phyloP scores from a whole-genome alignment of 2,888 invertebrate species.

The Nomada fucata region DNA sequence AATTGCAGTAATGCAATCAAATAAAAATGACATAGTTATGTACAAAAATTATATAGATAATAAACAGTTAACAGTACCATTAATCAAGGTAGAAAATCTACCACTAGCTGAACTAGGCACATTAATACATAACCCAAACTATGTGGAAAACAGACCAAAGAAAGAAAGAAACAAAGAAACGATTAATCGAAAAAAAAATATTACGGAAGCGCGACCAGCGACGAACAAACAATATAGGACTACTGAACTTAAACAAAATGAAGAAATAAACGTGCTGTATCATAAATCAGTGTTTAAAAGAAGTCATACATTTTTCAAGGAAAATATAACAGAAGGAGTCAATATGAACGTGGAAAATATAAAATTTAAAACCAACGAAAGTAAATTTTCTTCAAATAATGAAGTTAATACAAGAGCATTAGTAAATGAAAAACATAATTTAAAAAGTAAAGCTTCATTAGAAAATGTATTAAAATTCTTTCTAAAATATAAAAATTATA shows the following conservation, averaged over 20 bases:
- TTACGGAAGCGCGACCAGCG: background rate
- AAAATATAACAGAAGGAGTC: background rate
- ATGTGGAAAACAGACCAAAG: background rate
- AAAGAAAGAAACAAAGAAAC: background rate
- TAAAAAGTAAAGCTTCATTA: background rate
- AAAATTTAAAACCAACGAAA: background rate
- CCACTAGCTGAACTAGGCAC: conserved; percentile 18
- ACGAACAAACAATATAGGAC: background rate
- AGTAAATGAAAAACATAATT: background rate
- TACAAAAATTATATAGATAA: background rate
- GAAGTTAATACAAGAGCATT: background rate
- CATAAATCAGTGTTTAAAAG: background rate
- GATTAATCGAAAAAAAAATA: background rate
- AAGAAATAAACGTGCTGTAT: background rate
- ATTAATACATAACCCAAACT: background rate
- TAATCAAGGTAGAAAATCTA: conserved; percentile 34
- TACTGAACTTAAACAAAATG: background rate
- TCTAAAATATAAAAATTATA: background rate
- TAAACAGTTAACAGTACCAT: conserved; percentile 22
- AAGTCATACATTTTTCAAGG: background rate
- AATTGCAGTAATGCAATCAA: background rate
- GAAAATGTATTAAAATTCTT: conserved; percentile 36
- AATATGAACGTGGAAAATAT: background rate
- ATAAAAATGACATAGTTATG: background rate
- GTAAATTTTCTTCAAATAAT: background rate